Evolutionary conservation across 1,140 invertebrate species (phyloP), one percentile per base, ranked within the genome.

Genomic region (Drosophila asahinai): DNA sequence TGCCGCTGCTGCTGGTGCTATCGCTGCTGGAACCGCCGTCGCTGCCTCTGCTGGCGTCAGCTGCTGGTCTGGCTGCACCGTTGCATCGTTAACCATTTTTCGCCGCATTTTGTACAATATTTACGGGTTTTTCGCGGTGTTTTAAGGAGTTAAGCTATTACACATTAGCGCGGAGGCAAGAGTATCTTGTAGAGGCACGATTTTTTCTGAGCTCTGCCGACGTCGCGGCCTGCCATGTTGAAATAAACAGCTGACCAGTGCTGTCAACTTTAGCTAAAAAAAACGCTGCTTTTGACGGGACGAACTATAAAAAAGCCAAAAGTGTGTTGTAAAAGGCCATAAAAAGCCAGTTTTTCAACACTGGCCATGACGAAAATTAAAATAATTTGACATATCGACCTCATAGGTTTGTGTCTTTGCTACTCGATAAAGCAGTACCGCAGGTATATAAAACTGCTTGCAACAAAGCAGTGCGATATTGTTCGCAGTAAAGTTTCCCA

Each of bases 111-210:
- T 36, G 5, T 14, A 59, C 30, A 36, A 66, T 66, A 66, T 66
- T 66, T 66, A 66, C 40, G 40, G 63, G 45, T 15, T 36, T 63
- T 36, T 63, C 58, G 63, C 63, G 55, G 15, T 58, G 55, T 45
- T 25, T 43, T 17, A 33, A 43, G 4, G 11, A n/a, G 38, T 63
- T 64, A 22, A 15, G 30, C 12, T 30, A 14, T 19, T 6, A 14
- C 17, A 30, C 30, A 62, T 66, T 63, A 63, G 58, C 58, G 63
- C 63, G 63, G 40, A 65, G 62, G 59, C 54, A 57, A 57, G 38
- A 57, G 36, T 57, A 57, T 57, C 36, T 38, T 57, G 19, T 57
- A 40, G 52, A 55, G 54, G 54, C 54, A 55, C 51, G 30, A 54
- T 54, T 54, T 54, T 54, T 54, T 54, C 52, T 54, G 51, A 54